Percentiles rank a stretch among this genome's conserved stretches.
These are phyloP conservation scores for Pachypeltis micranthus DNA, from an alignment of 1,140 invertebrate genomes.

Conservation along the genomic window DNA sequence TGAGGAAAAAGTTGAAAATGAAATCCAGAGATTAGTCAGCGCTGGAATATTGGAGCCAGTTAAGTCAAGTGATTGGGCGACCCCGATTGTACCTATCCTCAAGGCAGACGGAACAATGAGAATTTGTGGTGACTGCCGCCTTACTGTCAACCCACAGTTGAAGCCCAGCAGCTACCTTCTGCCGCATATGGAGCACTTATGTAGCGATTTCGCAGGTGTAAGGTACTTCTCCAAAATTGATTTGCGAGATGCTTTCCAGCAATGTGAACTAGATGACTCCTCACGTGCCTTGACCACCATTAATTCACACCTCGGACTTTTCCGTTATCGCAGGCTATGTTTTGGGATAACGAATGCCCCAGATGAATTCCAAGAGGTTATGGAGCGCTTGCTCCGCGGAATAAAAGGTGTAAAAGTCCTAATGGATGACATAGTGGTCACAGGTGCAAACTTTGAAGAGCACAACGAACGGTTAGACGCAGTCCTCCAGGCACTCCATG, in stretches of 20 bases:
- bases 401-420: not conserved
- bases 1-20: too few species aligned
- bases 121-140: conserved; percentile 7
- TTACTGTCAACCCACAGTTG: conserved; percentile 2
- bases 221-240: conserved; percentile 12
- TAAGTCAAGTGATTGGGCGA: too few species aligned
- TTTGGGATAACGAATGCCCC: conserved; percentile 1
- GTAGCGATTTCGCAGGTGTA: not conserved
- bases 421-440: conserved; percentile 1
- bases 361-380: not conserved
- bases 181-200: conserved; percentile 5
- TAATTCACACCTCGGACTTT: not conserved
- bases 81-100: too few species aligned
- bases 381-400: too few species aligned
- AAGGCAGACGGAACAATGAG: conserved; percentile 1
- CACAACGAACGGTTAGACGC: not conserved
- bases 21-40: too few species aligned
- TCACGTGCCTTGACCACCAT: not conserved
- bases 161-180: too few species aligned
- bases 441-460: not conserved
- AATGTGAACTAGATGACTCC: not conserved
- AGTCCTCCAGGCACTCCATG: too few species aligned
- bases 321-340: not conserved
- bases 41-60: too few species aligned
- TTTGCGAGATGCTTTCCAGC: conserved; percentile 11